Base-by-base conservation (phyloP, 2,888 invertebrate species). In the Lochmaea capreae region DNA sequence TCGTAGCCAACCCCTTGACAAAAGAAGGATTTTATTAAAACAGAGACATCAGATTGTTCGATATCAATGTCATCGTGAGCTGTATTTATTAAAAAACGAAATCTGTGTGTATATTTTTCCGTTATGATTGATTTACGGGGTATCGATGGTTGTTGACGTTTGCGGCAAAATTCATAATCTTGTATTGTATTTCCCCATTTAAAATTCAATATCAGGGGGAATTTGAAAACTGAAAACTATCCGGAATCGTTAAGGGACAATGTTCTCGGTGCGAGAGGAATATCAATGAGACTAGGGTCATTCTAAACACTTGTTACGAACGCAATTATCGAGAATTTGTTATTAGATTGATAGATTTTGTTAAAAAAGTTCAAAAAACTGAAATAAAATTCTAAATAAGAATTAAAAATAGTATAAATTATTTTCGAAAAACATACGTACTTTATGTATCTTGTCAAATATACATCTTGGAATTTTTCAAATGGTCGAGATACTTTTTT, bases 111-210 rank as follows among this genome's bases (percentile, higher is more conserved):
- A 67, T 65, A 59, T 70, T 72, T 65, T 71, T 58, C 66, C 26
- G 54, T 72, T 67, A 72, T 82, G 81, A 82, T 83, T 83, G 85
- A 86, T 86, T 85, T 85, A 86, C 83, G 82, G 81, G 81, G 83
- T 84, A 84, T 85, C 84, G 84, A 84, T 84, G 84, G 83, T 85
- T 84, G 83, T 85, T 84, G 82, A 84, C 86, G 84, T 82, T 85
- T 84, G 81, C 77, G 83, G 83, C 79, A 80, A 83, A 83, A 84
- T 84, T 85, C 84, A 85, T 85, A 85, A 85, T 85, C 84, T 81
- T 82, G 84, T 85, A 84, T 85, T 75, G 75, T 75, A 66, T 72
- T 75, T 75, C 75, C 80, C 81, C 80, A 79, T 83, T 83, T 80
- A 81, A 84, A 85, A 83, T 84, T 84, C 83, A 84, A 85, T 83